These are phyloP conservation scores for Hypanus sabinus DNA, from an alignment of 2,113 vertebrate species.

Conservation along the genomic window DNA sequence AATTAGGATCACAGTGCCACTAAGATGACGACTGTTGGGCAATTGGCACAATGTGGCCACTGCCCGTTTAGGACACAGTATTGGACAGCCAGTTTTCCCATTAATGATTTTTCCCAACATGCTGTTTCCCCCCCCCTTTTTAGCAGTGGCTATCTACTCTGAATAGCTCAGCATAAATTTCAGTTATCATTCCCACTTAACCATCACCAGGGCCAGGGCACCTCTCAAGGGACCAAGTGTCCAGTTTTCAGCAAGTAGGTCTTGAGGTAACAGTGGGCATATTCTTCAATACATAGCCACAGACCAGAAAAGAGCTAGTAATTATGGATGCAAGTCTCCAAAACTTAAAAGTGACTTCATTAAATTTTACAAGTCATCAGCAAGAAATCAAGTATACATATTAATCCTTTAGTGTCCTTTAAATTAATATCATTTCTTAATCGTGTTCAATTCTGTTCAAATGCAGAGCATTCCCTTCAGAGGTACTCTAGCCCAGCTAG, in stretches of 20 bases:
- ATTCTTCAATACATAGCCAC: background rate
- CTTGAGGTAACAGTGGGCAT: background rate
- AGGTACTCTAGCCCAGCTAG: conserved; percentile 26
- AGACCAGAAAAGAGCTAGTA: background rate
- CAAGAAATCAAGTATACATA: too few relatives aligned
- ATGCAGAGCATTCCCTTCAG: background rate
- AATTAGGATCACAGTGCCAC: conserved; percentile 7
- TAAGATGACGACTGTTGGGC: background rate
- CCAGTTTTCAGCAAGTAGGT: too few relatives aligned
- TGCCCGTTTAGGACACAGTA: background rate
- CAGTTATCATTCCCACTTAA: background rate
- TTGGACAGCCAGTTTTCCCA: background rate
- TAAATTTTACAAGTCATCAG: background rate
- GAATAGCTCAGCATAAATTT: background rate
- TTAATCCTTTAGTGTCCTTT: too few relatives aligned
- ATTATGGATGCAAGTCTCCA: background rate
- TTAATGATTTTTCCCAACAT: conserved; percentile 17
- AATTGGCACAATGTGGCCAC: background rate
- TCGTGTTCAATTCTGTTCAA: background rate
- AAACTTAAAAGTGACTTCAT: background rate
- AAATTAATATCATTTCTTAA: too few relatives aligned
- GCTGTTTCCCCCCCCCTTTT: background rate
- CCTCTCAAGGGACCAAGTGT: conserved; percentile 24
- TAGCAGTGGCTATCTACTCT: conserved; percentile 2
- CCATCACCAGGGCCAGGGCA: conserved; percentile 15